These are phyloP conservation scores for Agriopis aurantiaria DNA, from an alignment of 2,888 invertebrate species.

Conservation along the genomic window DNA sequence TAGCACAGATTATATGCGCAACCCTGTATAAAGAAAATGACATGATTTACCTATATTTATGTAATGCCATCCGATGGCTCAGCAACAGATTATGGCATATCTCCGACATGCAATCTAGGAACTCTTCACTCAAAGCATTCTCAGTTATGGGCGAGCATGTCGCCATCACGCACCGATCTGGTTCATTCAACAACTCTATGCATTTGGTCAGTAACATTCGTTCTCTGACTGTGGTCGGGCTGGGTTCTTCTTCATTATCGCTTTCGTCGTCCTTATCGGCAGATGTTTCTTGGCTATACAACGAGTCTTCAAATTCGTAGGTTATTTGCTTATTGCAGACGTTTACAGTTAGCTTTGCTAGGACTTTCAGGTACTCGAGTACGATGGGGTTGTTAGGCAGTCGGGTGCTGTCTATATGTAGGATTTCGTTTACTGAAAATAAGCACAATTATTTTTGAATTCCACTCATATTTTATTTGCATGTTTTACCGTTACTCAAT, in stretches of 20 bases:
- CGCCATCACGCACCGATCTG: conserved; percentile 71
- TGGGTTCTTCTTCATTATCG: conserved; percentile 84
- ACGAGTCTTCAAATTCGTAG: conserved; percentile 78
- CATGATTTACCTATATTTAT: conserved; percentile 91
- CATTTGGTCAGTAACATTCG: conserved; percentile 83
- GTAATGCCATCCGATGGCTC: conserved; percentile 93
- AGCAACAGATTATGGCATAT: conserved; percentile 94
- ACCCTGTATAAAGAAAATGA: no score
- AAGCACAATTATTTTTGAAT: background rate
- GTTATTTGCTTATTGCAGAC: conserved; percentile 79
- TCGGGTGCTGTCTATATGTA: conserved; percentile 81
- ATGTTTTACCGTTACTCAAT: no score
- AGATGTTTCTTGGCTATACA: conserved; percentile 76
- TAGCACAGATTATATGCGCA: no score
- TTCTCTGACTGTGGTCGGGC: conserved; percentile 78
- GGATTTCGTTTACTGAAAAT: conserved; percentile 77
- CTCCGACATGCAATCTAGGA: conserved; percentile 90
- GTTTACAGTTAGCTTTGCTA: conserved; percentile 76
- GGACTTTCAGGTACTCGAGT: conserved; percentile 75
- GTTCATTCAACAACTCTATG: conserved; percentile 89
- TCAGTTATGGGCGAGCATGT: conserved; percentile 84
- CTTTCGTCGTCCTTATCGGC: conserved; percentile 87
- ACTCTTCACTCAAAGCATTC: conserved; percentile 78
- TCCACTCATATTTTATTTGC: background rate
- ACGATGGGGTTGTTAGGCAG: conserved; percentile 85